Conservation (phyloP, 2,888 invertebrate genomes). For the Athetis lepigone region DNA sequence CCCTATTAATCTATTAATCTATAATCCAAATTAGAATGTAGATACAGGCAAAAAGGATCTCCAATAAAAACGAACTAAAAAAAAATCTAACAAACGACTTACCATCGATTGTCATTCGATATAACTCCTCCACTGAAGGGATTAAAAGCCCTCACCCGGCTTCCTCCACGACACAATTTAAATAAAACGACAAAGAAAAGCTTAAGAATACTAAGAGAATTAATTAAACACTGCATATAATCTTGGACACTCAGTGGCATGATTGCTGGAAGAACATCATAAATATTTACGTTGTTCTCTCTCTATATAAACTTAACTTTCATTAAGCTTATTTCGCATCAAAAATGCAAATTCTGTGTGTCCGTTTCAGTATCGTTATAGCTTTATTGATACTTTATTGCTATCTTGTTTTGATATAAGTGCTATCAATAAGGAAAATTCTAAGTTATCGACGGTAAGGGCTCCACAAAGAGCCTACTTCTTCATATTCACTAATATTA, state of each 20-base stretch:
- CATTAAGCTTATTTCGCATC: constrained; percentile 16
- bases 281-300: constrained; percentile 25
- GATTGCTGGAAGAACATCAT: constrained; percentile 24
- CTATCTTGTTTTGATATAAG: no score
- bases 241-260: constrained; percentile 22
- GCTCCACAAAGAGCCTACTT: no score
- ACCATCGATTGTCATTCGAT: constrained; percentile 5
- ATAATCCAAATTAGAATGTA: no score
- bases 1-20: no score
- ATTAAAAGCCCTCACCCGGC: constrained; percentile 10
- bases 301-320: constrained; percentile 30
- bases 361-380: constrained; percentile 4
- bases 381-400: no score
- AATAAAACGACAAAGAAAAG: constrained; percentile 18
- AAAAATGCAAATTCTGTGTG: constrained; percentile 23
- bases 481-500: no score
- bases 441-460: no score
- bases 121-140: constrained; percentile 1
- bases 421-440: no score
- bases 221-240: constrained; percentile 33
- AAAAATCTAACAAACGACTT: constrained; percentile 1
- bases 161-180: constrained; percentile 11
- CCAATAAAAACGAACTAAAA: not conserved
- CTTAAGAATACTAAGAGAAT: constrained; percentile 20
- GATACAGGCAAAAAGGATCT: no score